Evolutionary conservation across 1,140 invertebrate genomes (phyloP).

Genomic region (Eubasilissa regina): DNA sequence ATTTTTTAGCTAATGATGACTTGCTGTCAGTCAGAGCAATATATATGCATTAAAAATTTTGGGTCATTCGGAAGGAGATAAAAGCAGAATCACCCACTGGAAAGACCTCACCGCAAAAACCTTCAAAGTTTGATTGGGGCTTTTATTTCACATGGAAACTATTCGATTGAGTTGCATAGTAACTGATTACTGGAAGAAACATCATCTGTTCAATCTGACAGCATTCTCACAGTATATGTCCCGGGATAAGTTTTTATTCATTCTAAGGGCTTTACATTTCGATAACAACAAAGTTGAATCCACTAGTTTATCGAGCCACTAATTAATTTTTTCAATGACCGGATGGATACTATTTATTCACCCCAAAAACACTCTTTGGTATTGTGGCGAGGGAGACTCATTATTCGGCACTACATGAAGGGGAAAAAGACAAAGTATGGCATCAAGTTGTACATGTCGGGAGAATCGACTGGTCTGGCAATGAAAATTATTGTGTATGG

Average conservation of each 20-base stretch:
- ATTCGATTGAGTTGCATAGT: too few relatives aligned
- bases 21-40: too few relatives aligned
- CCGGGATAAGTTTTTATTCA: conserved; percentile 31
- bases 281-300: conserved; percentile 3
- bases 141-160: too few relatives aligned
- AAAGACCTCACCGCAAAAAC: too few relatives aligned
- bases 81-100: too few relatives aligned
- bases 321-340: conserved; percentile 26
- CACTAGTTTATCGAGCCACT: conserved; percentile 6
- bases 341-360: conserved; percentile 26
- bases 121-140: too few relatives aligned
- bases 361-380: conserved; percentile 25
- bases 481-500: conserved; percentile 17
- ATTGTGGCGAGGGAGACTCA: conserved; percentile 22
- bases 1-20: too few relatives aligned
- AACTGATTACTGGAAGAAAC: too few relatives aligned
- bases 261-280: conserved; percentile 23
- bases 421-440: too few relatives aligned
- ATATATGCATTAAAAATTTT: too few relatives aligned
- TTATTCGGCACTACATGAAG: conserved; percentile 33
- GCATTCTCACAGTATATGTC: background rate
- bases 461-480: conserved; percentile 5
- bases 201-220: too few relatives aligned
- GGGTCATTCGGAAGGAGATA: too few relatives aligned
- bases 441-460: conserved; percentile 28